Conservation (phyloP, 2,888 invertebrate genomes). For the Torymus auratus region DNA sequence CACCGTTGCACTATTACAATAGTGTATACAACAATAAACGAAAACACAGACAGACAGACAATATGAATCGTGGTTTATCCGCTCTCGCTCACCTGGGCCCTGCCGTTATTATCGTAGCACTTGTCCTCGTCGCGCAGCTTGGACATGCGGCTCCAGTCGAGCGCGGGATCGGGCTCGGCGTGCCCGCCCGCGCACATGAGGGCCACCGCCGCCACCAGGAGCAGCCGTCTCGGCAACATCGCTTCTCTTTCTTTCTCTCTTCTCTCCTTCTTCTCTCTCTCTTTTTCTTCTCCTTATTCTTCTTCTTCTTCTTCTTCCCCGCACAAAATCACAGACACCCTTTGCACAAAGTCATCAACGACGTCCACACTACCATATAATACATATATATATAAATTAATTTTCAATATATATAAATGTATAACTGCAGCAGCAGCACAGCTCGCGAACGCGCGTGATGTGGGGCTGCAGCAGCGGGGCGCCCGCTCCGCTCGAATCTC, state of each 20-base stretch:
- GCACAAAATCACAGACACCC: no score
- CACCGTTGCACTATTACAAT: no score
- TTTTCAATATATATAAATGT: no score
- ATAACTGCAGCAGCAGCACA: slow-evolving; percentile 11
- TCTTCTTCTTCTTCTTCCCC: no score
- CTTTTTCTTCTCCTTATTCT: no score
- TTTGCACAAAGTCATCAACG: no score
- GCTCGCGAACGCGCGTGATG: slow-evolving; percentile 30
- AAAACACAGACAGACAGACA: no score
- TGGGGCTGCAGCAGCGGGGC: background rate
- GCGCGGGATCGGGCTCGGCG: slow-evolving; percentile 71
- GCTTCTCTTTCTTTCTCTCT: slow-evolving; percentile 7
- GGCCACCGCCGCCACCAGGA: slow-evolving; percentile 3
- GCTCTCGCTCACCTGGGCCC: slow-evolving; percentile 68
- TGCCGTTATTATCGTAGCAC: slow-evolving; percentile 71
- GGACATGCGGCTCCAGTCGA: slow-evolving; percentile 66
- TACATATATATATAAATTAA: no score
- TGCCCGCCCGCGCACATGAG: slow-evolving; percentile 52
- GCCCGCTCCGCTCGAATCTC: slow-evolving; percentile 45
- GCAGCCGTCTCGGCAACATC: slow-evolving; percentile 45
- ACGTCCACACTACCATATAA: no score
- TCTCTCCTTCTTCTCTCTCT: background rate
- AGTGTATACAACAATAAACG: no score
- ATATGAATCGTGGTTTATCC: no score
- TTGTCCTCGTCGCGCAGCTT: slow-evolving; percentile 71